Conservation (phyloP, 2,888 invertebrate species). For the Cheilosia impressa region DNA sequence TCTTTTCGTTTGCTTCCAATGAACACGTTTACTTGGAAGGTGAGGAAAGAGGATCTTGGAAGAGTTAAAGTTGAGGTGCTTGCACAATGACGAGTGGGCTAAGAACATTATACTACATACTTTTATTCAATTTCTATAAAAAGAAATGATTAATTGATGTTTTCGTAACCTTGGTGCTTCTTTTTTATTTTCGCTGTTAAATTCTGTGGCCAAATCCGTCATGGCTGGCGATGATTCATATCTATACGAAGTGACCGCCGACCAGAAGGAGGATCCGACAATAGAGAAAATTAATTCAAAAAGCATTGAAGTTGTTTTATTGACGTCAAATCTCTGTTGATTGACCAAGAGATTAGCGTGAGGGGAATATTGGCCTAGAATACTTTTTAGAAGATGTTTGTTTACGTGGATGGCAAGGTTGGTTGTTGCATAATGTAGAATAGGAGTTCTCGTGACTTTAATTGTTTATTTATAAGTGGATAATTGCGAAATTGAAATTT, state of each 20-base stretch:
- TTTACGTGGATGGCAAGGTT: too few relatives aligned
- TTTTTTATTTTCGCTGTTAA: not conserved
- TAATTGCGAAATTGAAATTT: too few relatives aligned
- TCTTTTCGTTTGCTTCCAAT: not conserved
- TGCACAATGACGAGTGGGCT: slow-evolving; percentile 43
- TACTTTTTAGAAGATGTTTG: too few relatives aligned
- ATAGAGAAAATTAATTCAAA: not conserved
- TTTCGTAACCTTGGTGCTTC: slow-evolving; percentile 30
- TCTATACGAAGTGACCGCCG: not conserved
- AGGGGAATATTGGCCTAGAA: not conserved
- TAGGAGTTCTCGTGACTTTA: too few relatives aligned
- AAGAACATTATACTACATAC: slow-evolving; percentile 12
- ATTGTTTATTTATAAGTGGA: too few relatives aligned
- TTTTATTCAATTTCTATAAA: slow-evolving; percentile 31
- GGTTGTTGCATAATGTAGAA: too few relatives aligned
- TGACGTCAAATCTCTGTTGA: slow-evolving; percentile 7
- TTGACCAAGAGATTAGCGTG: slow-evolving; percentile 2
- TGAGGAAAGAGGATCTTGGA: slow-evolving; percentile 12
- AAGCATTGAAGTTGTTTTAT: not conserved
- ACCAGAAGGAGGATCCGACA: not conserved
- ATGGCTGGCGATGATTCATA: slow-evolving; percentile 34
- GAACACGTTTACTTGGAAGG: not conserved
- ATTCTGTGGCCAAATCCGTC: slow-evolving; percentile 8
- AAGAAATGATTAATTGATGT: slow-evolving; percentile 56
- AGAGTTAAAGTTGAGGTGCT: slow-evolving; percentile 24